phyloP scores from a whole-genome alignment of 2,113 vertebrate genomes.

The Boulengerochromis microlepis region DNA sequence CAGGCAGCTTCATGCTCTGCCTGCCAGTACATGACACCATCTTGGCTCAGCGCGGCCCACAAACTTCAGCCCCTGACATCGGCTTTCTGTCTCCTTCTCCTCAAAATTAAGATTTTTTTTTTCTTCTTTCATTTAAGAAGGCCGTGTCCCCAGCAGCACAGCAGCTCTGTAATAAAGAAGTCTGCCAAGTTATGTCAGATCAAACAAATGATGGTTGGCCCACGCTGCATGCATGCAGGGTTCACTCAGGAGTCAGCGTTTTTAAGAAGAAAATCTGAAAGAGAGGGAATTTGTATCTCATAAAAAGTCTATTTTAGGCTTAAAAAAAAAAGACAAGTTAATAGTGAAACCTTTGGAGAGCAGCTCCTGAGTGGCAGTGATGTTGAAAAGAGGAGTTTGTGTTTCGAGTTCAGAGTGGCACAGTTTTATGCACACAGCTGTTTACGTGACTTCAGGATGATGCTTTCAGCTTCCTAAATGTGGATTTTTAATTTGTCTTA shows the following conservation, averaged over 20 bases:
- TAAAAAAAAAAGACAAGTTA: neutral
- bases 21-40: conserved; percentile 46
- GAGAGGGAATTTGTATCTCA: neutral
- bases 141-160: neutral
- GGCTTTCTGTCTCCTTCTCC: neutral
- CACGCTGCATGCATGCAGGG: neutral
- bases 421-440: neutral
- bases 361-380: neutral
- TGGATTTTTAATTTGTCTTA: neutral
- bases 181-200: conserved; percentile 11
- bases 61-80: conserved; percentile 1
- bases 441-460: neutral
- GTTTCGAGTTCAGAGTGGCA: neutral
- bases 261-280: neutral
- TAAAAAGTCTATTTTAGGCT: neutral
- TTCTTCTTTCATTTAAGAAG: neutral
- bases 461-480: neutral
- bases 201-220: conserved; percentile 17
- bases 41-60: conserved; percentile 14
- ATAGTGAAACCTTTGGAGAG: neutral
- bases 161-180: neutral
- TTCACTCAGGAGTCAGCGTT: conserved; percentile 10
- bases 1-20: neutral
- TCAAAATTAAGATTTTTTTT: neutral
- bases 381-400: neutral